Conservation (phyloP, 2,888 invertebrate species). For the Plebejus anna region DNA sequence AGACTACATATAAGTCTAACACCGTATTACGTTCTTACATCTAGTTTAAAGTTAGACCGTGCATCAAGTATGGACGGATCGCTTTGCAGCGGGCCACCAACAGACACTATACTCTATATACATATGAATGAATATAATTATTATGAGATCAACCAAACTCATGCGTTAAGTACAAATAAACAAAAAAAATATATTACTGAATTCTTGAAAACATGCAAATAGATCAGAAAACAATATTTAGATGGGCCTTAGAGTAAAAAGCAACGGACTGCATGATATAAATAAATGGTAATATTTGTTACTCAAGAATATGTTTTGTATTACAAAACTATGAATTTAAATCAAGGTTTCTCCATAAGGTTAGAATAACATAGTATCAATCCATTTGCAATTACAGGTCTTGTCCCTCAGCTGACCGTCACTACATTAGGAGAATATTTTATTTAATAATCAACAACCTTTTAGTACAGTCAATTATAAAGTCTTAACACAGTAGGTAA, state of each 20-base stretch:
- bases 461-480: neutral
- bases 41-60: constrained; percentile 9
- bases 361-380: neutral
- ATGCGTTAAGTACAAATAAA: constrained; percentile 54
- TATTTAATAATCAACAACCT: neutral
- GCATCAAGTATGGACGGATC: constrained; percentile 20
- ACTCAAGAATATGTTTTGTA: neutral
- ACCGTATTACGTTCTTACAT: neutral
- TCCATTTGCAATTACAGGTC: neutral
- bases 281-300: neutral
- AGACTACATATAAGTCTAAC: neutral
- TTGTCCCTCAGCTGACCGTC: neutral
- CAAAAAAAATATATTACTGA: constrained; percentile 33
- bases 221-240: constrained; percentile 3
- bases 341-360: neutral
- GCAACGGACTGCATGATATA: neutral
- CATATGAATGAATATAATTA: constrained; percentile 43
- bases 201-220: neutral
- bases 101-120: constrained; percentile 35
- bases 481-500: constrained; percentile 1
- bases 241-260: neutral
- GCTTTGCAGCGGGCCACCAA: constrained; percentile 42
- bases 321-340: neutral
- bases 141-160: constrained; percentile 74
- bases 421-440: neutral